Base-by-base conservation (phyloP, 2,113 vertebrate species). In the Xiphophorus couchianus region DNA sequence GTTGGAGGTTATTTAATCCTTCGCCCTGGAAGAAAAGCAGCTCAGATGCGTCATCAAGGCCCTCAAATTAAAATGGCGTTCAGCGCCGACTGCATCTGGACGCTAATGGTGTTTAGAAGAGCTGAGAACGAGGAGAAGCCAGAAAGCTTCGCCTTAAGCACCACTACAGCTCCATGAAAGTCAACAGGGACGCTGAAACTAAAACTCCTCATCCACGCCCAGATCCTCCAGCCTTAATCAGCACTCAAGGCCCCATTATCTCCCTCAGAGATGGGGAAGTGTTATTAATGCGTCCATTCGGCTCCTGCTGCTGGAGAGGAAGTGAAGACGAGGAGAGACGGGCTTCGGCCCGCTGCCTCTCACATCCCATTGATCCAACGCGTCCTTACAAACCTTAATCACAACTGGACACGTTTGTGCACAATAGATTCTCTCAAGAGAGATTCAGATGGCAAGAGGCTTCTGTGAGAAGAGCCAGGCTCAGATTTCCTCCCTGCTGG, bases 241-340 rank as follows among this genome's bases (percentile, higher is more conserved):
- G 90, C 86, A 89, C 89, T 93, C 84, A 85, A 82, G 79, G 85
- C 77, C 6, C 78, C 90, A 90, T 91, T 88, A 92, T 81, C 83
- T 76, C 74, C 77, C 69, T 72, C 79, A 81, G 81, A 89, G 82
- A 74, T 77, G 31, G 14, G 82, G 62, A 78, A 76, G 84, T 48
- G 81, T 83, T 89, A 83, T 88, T 92, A 93, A 92, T 92, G 89
- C 77, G 51, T 88, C 86, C 89, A 92, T 91, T 90, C 85, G 82
- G 68, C 74, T 89, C n/a, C 80, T 74, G 83, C 77, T 76, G 85
- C 77, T 62, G 79, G 81, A 88, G 73, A 84, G 92, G 91, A 90
- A 93, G 86, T 90, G 81, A 82, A 86, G 69, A 65, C 69, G 83
- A 77, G 73, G 83, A 65, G 8, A 90, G 90, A 90, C 90, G 88